Evolutionary conservation across 2,797 vertebrate genomes (phyloP).

Genomic region (Crocodylus rhombifer): DNA sequence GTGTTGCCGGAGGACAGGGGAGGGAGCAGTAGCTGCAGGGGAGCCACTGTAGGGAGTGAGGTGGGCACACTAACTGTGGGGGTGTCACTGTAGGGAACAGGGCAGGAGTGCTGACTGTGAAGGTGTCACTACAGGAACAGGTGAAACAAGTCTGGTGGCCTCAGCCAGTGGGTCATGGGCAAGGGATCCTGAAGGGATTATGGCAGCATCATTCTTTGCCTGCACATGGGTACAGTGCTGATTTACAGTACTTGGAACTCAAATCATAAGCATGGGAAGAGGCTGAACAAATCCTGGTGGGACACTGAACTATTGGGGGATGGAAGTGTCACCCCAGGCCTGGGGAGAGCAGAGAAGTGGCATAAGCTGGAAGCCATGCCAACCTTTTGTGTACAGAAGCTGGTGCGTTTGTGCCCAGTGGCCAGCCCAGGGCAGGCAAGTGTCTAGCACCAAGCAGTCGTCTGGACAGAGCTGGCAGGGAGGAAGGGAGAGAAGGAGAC

Average conservation of each 20-base stretch:
- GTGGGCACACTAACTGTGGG: too few relatives aligned
- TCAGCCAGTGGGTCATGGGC: background rate
- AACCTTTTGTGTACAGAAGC: background rate
- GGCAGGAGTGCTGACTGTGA: too few relatives aligned
- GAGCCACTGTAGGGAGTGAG: background rate
- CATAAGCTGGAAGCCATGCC: background rate
- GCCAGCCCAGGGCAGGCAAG: background rate
- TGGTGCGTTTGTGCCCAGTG: background rate
- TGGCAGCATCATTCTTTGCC: background rate
- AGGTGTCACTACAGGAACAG: too few relatives aligned
- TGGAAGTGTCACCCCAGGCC: background rate
- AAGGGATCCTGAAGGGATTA: background rate
- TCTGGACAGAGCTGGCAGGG: background rate
- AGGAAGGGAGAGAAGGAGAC: conserved; percentile 42
- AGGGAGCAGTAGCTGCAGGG: background rate
- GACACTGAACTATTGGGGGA: background rate
- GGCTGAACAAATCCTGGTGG: conserved; percentile 42
- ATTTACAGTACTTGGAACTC: background rate
- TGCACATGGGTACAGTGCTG: background rate
- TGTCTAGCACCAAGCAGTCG: background rate
- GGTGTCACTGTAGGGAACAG: too few relatives aligned
- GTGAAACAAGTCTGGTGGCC: too few relatives aligned
- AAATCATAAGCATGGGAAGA: background rate
- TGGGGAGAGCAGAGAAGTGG: background rate
- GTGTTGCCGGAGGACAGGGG: background rate